phyloP scores from a whole-genome alignment of 2,888 invertebrate species.

The Drosophila macrospina region DNA sequence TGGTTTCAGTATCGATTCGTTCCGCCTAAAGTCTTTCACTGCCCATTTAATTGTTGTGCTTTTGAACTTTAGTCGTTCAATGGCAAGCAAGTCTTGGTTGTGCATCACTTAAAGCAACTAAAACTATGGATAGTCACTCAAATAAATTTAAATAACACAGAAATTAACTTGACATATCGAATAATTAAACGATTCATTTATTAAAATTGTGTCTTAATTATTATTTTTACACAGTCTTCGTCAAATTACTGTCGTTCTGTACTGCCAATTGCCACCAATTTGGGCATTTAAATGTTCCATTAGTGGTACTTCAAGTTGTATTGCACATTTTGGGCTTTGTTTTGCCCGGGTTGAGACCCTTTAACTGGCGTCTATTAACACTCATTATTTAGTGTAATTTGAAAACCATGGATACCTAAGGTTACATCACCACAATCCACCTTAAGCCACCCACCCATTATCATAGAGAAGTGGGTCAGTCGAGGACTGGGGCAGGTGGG shows the following conservation, averaged over 20 bases:
- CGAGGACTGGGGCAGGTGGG: constrained; percentile 30
- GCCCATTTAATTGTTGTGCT: constrained; percentile 13
- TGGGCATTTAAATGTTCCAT: not conserved
- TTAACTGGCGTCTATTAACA: constrained; percentile 41
- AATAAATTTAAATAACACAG: too few relatives aligned
- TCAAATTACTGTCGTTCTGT: too few relatives aligned
- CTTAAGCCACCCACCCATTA: constrained; percentile 22
- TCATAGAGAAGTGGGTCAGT: constrained; percentile 2
- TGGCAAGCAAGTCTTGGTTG: constrained; percentile 14
- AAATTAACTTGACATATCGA: not conserved
- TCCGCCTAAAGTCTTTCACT: not conserved
- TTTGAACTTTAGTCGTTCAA: constrained; percentile 27
- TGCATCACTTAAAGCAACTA: constrained; percentile 28
- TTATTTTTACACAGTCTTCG: too few relatives aligned
- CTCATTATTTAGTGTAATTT: constrained; percentile 57
- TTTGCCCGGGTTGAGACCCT: constrained; percentile 32
- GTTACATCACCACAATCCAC: constrained; percentile 50
- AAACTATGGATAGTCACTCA: too few relatives aligned
- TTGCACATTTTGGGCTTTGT: constrained; percentile 11
- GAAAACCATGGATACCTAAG: constrained; percentile 49
- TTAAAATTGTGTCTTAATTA: too few relatives aligned
- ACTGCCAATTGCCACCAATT: not conserved
- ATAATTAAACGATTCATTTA: too few relatives aligned
- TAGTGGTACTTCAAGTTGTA: constrained; percentile 16
- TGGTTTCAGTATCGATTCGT: not conserved